These are phyloP conservation scores for Apostichopus californicus DNA, from an alignment of 35 echinoderm and acorn worm genomes.

Conservation along the genomic window DNA sequence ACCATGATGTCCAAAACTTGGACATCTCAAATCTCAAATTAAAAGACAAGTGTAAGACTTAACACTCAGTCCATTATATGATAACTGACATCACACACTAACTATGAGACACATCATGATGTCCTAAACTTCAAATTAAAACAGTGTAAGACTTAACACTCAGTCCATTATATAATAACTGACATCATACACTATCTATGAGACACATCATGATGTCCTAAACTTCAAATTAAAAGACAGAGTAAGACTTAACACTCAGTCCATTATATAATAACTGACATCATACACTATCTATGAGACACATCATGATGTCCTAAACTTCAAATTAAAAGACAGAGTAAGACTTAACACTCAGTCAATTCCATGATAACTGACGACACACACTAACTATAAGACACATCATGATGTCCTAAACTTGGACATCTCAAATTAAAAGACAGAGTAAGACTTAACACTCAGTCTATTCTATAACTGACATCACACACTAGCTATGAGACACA, in stretches of 20 bases:
- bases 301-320: no score
- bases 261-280: background rate
- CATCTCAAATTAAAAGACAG: no score
- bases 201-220: background rate
- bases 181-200: background rate
- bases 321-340: no score
- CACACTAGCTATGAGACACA: background rate
- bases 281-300: background rate
- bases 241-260: background rate
- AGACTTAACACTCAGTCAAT: no score
- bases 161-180: background rate
- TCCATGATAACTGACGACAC: no score
- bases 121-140: background rate
- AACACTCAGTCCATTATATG: background rate
- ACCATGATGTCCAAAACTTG: background rate
- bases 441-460: background rate
- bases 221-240: no score
- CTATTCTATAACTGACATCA: background rate
- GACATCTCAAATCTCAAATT: no score
- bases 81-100: background rate
- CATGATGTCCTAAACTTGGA: background rate
- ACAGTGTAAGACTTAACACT: background rate
- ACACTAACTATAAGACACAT: background rate
- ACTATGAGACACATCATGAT: background rate
- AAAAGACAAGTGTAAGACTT: background rate